A percentile compares a stretch with the other conserved stretches of the same genome.
phyloP scores from a whole-genome alignment of 2,113 vertebrate genomes.

The Ptychochromis oligacanthus region DNA sequence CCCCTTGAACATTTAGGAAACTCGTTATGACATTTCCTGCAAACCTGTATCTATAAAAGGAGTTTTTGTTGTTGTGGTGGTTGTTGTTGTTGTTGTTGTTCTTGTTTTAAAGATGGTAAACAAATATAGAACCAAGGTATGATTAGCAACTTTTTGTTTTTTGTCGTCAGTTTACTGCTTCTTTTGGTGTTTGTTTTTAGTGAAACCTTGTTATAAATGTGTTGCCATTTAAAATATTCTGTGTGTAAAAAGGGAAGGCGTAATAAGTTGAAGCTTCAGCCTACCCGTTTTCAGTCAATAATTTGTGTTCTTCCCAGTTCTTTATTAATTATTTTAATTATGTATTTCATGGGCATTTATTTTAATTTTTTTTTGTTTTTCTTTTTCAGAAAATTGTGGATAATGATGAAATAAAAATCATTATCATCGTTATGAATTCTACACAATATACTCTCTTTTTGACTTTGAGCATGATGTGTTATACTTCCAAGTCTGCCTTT shows the following conservation, averaged over 20 bases:
- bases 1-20: background rate
- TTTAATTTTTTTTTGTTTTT: no score
- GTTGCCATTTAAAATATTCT: background rate
- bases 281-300: background rate
- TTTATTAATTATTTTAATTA: background rate
- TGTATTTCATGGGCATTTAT: no score
- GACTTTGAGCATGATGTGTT: no score
- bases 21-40: fast-evolving
- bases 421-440: no score
- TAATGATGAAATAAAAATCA: no score
- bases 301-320: fast-evolving
- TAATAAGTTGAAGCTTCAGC: background rate
- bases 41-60: background rate
- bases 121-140: no score
- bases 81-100: no score
- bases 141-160: background rate
- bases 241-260: background rate
- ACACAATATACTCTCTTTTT: no score
- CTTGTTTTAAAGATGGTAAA: no score
- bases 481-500: no score
- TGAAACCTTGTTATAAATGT: background rate
- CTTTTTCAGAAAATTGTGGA: no score
- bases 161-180: background rate
- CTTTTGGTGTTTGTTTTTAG: background rate
- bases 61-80: no score